A percentile compares a stretch with the other conserved stretches of the same genome.
Conservation (phyloP, 1,140 invertebrate species). For the Heliothis virescens region DNA sequence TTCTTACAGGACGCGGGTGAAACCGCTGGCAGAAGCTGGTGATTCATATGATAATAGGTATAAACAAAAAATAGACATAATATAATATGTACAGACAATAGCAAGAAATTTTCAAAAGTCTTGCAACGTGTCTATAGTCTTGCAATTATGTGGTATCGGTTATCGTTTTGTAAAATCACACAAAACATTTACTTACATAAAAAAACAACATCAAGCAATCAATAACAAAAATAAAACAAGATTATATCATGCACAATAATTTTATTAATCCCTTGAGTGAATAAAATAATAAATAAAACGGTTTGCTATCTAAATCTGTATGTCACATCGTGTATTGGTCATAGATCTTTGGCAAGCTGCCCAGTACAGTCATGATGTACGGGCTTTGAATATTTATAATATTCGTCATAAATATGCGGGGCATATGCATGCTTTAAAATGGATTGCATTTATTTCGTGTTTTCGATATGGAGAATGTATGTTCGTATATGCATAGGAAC, state of each 20-base stretch:
- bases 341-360: constrained; percentile 5
- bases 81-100: too few relatives aligned
- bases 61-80: too few relatives aligned
- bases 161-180: too few relatives aligned
- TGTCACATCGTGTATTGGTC: constrained; percentile 20
- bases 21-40: too few relatives aligned
- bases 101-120: too few relatives aligned
- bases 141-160: too few relatives aligned
- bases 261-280: constrained; percentile 16
- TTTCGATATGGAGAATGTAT: background rate
- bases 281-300: constrained; percentile 1
- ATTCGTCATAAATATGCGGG: background rate
- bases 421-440: constrained; percentile 5
- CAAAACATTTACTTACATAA: too few relatives aligned
- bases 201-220: too few relatives aligned
- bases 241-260: background rate
- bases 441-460: background rate
- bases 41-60: too few relatives aligned
- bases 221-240: background rate
- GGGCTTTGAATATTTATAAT: constrained; percentile 1
- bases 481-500: too few relatives aligned
- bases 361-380: constrained; percentile 17
- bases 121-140: too few relatives aligned
- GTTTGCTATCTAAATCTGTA: background rate
- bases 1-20: too few relatives aligned